Evolutionary conservation across 2,797 vertebrate genomes (phyloP).

Genomic region (Cheirogaleus major): DNA sequence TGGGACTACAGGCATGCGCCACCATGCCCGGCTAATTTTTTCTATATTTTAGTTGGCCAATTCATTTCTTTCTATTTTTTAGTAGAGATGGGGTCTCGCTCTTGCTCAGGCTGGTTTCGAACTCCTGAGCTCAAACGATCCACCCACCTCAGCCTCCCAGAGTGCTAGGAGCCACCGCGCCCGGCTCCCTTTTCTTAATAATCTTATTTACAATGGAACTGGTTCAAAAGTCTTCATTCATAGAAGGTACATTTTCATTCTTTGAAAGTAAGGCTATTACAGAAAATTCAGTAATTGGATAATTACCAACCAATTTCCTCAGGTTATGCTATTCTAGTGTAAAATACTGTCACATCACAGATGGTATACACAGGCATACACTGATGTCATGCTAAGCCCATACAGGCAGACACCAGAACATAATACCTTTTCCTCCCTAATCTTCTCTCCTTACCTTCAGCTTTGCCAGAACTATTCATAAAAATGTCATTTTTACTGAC

Average conservation of each 20-base stretch:
- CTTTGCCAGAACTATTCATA: background rate
- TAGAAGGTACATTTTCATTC: background rate
- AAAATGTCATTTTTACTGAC: background rate
- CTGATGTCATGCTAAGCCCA: background rate
- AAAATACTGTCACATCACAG: background rate
- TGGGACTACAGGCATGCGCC: too few species aligned
- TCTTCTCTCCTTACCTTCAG: background rate
- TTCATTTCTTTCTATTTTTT: too few species aligned
- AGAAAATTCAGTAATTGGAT: background rate
- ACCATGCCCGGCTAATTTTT: too few species aligned
- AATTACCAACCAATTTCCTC: background rate
- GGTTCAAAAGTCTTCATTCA: constrained; percentile 18
- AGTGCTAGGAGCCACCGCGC: too few species aligned
- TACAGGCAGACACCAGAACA: background rate
- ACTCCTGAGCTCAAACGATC: too few species aligned
- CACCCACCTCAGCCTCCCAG: too few species aligned
- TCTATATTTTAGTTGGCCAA: too few species aligned
- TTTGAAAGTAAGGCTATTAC: background rate
- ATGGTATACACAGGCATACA: rapidly evolving
- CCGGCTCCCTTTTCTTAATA: too few species aligned
- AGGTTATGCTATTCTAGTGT: background rate
- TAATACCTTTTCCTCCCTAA: background rate
- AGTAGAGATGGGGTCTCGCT: too few species aligned
- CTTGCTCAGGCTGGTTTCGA: too few species aligned
- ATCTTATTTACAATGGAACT: background rate